Conservation (phyloP, 1,140 invertebrate species). For the Drosophila cardini region DNA sequence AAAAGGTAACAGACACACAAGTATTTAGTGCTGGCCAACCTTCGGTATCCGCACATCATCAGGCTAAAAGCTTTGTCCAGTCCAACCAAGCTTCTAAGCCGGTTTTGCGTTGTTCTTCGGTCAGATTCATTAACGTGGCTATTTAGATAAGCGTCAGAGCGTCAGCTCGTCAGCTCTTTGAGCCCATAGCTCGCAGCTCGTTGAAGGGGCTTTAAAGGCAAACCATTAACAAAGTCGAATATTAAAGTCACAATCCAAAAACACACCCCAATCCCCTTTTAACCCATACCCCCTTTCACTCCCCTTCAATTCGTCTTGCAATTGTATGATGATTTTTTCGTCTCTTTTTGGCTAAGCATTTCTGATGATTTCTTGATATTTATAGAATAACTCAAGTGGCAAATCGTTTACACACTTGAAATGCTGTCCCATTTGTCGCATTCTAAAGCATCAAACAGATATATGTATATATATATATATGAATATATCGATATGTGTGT, state of each 20-base stretch:
- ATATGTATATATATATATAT: too few relatives aligned
- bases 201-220: constrained; percentile 32
- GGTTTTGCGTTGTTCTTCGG: constrained; percentile 71
- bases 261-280: constrained; percentile 22
- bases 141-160: constrained; percentile 77
- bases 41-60: constrained; percentile 23
- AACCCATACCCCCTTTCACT: too few relatives aligned
- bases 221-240: constrained; percentile 50
- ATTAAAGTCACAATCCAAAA: constrained; percentile 57
- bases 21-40: constrained; percentile 66
- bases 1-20: constrained; percentile 60
- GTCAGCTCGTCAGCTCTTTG: constrained; percentile 11
- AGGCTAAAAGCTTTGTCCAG: constrained; percentile 70
- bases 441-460: constrained; percentile 56
- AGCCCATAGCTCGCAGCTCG: not conserved
- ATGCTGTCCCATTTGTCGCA: constrained; percentile 75
- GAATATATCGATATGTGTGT: constrained; percentile 25
- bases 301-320: constrained; percentile 1
- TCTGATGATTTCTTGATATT: constrained; percentile 78
- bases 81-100: constrained; percentile 52
- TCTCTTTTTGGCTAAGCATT: constrained; percentile 31
- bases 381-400: constrained; percentile 82
- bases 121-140: constrained; percentile 82
- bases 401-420: constrained; percentile 84
- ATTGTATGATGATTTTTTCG: constrained; percentile 28